phyloP scores from a whole-genome alignment of 2,888 invertebrate genomes.

The Rhimphoctona megacephalus region DNA sequence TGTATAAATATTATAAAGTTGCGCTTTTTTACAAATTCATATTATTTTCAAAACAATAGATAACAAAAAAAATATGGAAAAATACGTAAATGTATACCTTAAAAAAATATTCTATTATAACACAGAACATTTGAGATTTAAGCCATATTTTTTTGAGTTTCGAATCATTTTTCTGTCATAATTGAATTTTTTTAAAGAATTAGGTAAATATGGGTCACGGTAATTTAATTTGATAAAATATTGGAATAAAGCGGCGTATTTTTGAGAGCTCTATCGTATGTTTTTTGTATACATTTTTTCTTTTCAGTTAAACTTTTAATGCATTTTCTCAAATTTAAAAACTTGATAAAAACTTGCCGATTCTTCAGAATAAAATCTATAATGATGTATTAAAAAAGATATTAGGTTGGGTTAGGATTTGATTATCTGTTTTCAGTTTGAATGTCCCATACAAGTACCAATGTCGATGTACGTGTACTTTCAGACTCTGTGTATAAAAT shows the following conservation, averaged over 20 bases:
- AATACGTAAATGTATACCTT: not conserved
- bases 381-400: not conserved
- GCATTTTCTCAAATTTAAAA: not conserved
- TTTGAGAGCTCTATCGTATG: not conserved
- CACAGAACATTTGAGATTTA: not conserved
- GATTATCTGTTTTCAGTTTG: not conserved
- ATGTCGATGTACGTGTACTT: constrained; percentile 7
- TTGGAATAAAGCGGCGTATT: not conserved
- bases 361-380: not conserved
- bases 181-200: not conserved
- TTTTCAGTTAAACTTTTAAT: not conserved
- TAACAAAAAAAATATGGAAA: not conserved
- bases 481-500: constrained; percentile 24
- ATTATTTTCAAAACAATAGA: not conserved
- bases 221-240: no score
- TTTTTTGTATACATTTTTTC: not conserved
- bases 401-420: not conserved
- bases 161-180: not conserved
- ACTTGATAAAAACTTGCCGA: not conserved
- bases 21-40: not conserved
- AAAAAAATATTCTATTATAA: not conserved
- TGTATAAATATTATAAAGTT: not conserved
- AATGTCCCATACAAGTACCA: constrained; percentile 10
- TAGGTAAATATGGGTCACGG: no score
- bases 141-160: not conserved